Evolutionary conservation across 2,888 invertebrate genomes (phyloP).

Genomic region (Gymnoscelis rufifasciata): DNA sequence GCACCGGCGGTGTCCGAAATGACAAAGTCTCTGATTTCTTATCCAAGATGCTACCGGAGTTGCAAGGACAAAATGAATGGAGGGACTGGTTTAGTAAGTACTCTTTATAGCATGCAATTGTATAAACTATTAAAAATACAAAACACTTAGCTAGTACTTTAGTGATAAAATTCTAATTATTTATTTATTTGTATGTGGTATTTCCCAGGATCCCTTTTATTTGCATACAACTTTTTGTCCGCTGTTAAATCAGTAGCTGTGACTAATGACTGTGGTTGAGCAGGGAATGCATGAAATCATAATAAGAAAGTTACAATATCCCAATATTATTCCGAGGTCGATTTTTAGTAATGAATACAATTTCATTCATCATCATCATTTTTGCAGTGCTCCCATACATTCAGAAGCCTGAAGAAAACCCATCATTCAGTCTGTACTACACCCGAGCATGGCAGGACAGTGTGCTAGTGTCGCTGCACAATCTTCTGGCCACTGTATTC

Average conservation of each 20-base stretch:
- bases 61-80: slow-evolving; percentile 95
- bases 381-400: slow-evolving; percentile 92
- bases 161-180: too few relatives aligned
- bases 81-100: slow-evolving; percentile 97
- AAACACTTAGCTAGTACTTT: too few relatives aligned
- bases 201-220: too few relatives aligned
- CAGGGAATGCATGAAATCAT: too few relatives aligned
- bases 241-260: too few relatives aligned
- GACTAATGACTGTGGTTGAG: too few relatives aligned
- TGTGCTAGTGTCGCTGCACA: slow-evolving; percentile 91
- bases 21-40: slow-evolving; percentile 95
- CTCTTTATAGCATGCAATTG: too few relatives aligned
- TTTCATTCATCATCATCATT: background rate
- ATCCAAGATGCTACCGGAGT: slow-evolving; percentile 89
- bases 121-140: too few relatives aligned
- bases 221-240: too few relatives aligned
- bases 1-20: slow-evolving; percentile 83
- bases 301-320: too few relatives aligned
- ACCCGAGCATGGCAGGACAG: slow-evolving; percentile 98
- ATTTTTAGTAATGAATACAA: background rate
- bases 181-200: too few relatives aligned
- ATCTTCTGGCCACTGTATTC: slow-evolving; percentile 93
- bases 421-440: slow-evolving; percentile 92
- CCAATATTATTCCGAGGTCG: too few relatives aligned
- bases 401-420: slow-evolving; percentile 94